Evolutionary conservation across 2,113 vertebrate species (phyloP), one percentile per base, ranked within the genome.

Genomic region (Hiodon alosoides): DNA sequence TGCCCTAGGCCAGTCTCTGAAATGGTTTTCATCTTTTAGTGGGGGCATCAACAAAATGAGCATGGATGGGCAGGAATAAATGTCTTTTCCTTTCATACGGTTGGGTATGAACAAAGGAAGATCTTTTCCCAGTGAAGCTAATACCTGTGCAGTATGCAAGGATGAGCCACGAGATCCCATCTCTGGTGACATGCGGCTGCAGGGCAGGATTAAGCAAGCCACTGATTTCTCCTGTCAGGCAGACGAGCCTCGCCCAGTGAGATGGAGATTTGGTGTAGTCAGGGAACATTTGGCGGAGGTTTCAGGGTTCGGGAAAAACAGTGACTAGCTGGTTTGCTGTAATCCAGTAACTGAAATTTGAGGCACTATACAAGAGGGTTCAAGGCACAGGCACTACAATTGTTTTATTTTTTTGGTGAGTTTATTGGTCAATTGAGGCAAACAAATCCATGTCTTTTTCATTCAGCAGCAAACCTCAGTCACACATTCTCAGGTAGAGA

Each of bases 111-210:
- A 92, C 88, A 93, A 88, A 80, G 80, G 65, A 65, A 69, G 76
- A 11, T 81, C 85, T 79, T 83, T 77, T 71, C 70, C 55, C 85
- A 87, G 86, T 89, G 86, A 87, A 86, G 80, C 81, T 88, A 89
- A 90, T 86, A 52, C 78, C 78, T 79, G 72, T 81, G 72, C 85
- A 77, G 72, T 52, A 47, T 61, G n/a, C 46, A 58, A 51, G 2
- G 79, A 71, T 80, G 73, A 54, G 80, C 78, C 48, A 62, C 46
- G 51, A 46, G 53, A n/a, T 14, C 14, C 61, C 65, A 46, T 61
- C 31, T 59, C 77, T 62, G 48, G 75, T 78, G 77, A 78, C 60
- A 80, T 65, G 77, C 3, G 7, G 58, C 69, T 74, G 71, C 83
- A 72, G 79, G 78, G 79, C 75, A 80, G 65, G 13, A 83, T 83